Evolutionary conservation across 2,113 vertebrate genomes (phyloP).

Genomic region (Onychostruthus taczanowskii): DNA sequence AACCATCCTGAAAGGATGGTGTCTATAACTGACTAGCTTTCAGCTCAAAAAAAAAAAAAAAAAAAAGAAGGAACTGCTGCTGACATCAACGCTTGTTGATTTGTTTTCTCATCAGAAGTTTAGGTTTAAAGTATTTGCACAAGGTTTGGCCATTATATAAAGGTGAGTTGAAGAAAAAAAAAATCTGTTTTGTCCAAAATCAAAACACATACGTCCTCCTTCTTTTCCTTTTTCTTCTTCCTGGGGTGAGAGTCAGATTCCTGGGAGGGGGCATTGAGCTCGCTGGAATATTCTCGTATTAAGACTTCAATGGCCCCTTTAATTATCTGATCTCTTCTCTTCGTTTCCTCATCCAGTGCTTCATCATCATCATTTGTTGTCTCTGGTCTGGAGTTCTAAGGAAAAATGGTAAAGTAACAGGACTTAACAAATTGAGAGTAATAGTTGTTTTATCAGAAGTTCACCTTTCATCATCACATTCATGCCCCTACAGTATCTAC

Average conservation of each 20-base stretch:
- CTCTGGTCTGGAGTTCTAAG: slow-evolving; percentile 80
- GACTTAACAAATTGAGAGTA: slow-evolving; percentile 14
- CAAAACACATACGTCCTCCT: slow-evolving; percentile 90
- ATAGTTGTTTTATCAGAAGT: neutral
- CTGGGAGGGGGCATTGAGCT: slow-evolving; percentile 93
- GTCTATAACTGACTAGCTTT: slow-evolving; percentile 63
- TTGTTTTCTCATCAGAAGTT: slow-evolving; percentile 60
- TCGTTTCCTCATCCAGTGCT: slow-evolving; percentile 93
- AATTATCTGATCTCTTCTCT: slow-evolving; percentile 92
- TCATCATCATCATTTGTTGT: slow-evolving; percentile 90
- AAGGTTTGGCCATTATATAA: slow-evolving; percentile 68
- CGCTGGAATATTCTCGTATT: slow-evolving; percentile 94
- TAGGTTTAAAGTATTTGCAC: slow-evolving; percentile 57
- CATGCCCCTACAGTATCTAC: neutral
- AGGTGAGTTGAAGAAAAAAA: slow-evolving; percentile 72
- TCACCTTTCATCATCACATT: neutral
- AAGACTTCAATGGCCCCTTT: slow-evolving; percentile 95
- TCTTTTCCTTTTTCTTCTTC: slow-evolving; percentile 98
- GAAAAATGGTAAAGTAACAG: slow-evolving; percentile 45
- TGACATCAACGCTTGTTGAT: slow-evolving; percentile 59
- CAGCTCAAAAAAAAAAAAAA: slow-evolving; percentile 22
- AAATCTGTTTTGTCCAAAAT: slow-evolving; percentile 73
- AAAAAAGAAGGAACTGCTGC: slow-evolving; percentile 11
- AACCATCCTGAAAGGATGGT: slow-evolving; percentile 36
- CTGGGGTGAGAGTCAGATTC: slow-evolving; percentile 93